phyloP scores from a whole-genome alignment of 1,140 invertebrate genomes.

The Drosophila rufa region DNA sequence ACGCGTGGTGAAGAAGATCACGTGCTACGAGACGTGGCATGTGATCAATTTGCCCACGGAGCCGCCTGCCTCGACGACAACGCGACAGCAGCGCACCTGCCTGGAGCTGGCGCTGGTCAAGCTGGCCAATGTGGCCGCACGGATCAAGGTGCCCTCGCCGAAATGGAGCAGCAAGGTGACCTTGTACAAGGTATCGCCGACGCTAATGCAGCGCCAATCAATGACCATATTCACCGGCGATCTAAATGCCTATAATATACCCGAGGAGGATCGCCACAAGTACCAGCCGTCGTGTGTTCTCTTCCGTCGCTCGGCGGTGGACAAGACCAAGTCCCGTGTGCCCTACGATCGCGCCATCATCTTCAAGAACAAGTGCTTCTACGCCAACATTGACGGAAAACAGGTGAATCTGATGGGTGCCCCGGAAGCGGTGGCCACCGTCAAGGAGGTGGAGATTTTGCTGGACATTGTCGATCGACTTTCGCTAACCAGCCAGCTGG shows the following conservation, averaged over 20 bases:
- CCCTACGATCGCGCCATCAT: conserved; percentile 84
- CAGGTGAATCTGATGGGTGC: conserved; percentile 80
- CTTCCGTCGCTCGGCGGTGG: conserved; percentile 65
- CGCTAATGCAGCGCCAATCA: conserved; percentile 56
- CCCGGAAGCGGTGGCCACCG: conserved; percentile 54
- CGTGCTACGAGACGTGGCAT: conserved; percentile 85
- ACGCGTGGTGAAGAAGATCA: conserved; percentile 83
- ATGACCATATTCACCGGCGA: conserved; percentile 79
- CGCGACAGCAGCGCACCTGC: conserved; percentile 65
- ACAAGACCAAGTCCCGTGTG: conserved; percentile 64
- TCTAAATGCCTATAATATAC: conserved; percentile 71
- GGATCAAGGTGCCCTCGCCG: conserved; percentile 61
- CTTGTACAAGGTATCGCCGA: conserved; percentile 72
- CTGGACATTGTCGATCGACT: conserved; percentile 78
- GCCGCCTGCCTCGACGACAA: neutral
- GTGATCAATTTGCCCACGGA: conserved; percentile 70
- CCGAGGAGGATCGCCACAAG: conserved; percentile 74
- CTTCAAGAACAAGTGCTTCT: conserved; percentile 84
- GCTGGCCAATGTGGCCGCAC: conserved; percentile 70
- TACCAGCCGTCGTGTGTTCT: conserved; percentile 83
- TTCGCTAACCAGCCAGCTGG: conserved; percentile 60
- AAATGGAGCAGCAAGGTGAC: conserved; percentile 82
- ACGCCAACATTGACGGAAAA: conserved; percentile 83
- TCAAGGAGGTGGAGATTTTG: conserved; percentile 79
- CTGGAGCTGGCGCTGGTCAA: conserved; percentile 75